Evolutionary conservation across 2,113 vertebrate species (phyloP), one percentile per base, ranked within the genome.

Genomic region (Stomatorhinus ivindoensis): DNA sequence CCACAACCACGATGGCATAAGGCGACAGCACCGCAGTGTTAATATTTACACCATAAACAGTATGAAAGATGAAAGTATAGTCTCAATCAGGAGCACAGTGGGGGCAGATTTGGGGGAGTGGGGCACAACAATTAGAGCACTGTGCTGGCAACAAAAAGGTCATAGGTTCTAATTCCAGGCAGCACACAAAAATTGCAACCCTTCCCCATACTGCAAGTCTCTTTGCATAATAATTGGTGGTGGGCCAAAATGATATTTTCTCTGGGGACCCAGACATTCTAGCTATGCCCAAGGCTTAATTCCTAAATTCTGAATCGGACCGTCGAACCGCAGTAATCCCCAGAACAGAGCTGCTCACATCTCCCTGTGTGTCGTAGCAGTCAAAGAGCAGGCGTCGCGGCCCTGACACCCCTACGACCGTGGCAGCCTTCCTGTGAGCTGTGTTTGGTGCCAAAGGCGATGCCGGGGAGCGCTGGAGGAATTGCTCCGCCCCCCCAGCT

Each of bases 401-500:
- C 24, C 1, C 61, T 27, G 61, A 69, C 10, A 3, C 65, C 65
- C 11, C 65, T 15, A 10, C n/a, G n/a, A 9, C 13, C 10, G 31
- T 0, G 61, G 3, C 10, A 3, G 61, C n/a, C 27, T 69, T 69
- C 61, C 7, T 1, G 27, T 6, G 31, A 39, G 31, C 69, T 11
- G 1, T 0, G 13, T 19, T 76, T 17, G 15, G 9, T 1, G 13
- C 6, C 69, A 39, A 76, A 4, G 35, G 69, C 11, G 0, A 35
- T 35, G 69, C 31, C 69, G 15, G 19, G 69, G 27, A 73, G 13
- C 11, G 13, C 1, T 17, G 65, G 42, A 8, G 80, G 19, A 11
- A 46, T 1, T 7, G 80, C 8, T 2, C 0, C 0, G 0, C 0
- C 80, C 21, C 2, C 0, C 17, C 39, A 21, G 39, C 76, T 4